Base-by-base conservation (phyloP, 1,140 invertebrate genomes). In the Ectropis grisescens region DNA sequence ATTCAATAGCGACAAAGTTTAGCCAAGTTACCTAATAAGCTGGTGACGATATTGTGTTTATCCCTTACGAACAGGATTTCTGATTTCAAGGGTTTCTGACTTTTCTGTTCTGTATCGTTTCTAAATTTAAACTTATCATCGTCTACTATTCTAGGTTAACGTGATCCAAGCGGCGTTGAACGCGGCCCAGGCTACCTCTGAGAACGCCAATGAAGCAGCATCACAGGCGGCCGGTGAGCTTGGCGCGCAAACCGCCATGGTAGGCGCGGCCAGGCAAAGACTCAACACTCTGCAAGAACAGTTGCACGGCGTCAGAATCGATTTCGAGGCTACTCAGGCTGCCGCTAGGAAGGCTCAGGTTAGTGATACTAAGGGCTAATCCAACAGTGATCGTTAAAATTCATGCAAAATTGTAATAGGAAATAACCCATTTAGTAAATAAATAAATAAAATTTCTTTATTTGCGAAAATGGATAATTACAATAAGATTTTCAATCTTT, bases 241-340 rank as follows among this genome's bases (percentile, higher is more conserved):
- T 2, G 89, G 88, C 0, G 87, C 88, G 0, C 88, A 90, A 52
- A 88, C 86, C n/a, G 85, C 86, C 1, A 90, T 90, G 89, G 86
- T 90, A 1, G 88, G 88, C 2, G 82, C 87, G 2, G 88, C 88
- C 0, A 84, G 88, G 23, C 87, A 88, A 26, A 56, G 87, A 19
- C 70, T 88, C 2, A 80, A 85, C 22, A 65, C 85, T 0, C 74
- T 89, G 1, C 84, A 85, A 22, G 87, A 90, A 19, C 88, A 90
- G 44, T 69, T 90, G 10, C 80, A 82, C 11, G 84, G 84, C 6
- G 86, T 88, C 11, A 82, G 87, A n/a, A 79, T 89, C 11, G 89
- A 90, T 53, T 89, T 89, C 50, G 86, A 88, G 33, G 88, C 87
- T 0, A 90, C 89, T 0, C 86, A 87, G 46, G 52, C 84, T 0